Evolutionary conservation across 2,113 vertebrate genomes (phyloP).

Genomic region (Gasterosteus aculeatus): DNA sequence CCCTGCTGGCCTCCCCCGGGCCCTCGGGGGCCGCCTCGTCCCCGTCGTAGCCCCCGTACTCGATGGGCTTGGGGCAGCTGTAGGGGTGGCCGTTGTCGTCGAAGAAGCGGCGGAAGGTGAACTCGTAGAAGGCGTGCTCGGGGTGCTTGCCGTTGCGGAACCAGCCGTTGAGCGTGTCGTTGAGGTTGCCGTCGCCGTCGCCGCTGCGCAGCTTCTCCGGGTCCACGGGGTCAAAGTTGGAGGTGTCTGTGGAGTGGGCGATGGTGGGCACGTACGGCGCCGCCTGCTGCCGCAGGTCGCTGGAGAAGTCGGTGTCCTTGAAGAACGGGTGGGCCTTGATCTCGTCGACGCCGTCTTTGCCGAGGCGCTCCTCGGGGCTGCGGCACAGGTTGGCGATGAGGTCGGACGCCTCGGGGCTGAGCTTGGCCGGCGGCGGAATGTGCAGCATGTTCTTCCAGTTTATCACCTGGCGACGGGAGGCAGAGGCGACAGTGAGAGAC

Average conservation of each 20-base stretch:
- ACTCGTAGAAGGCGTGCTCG: slow-evolving; percentile 98
- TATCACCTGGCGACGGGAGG: slow-evolving; percentile 86
- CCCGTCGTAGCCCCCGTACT: slow-evolving; percentile 86
- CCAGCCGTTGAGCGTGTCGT: slow-evolving; percentile 93
- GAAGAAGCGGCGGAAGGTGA: slow-evolving; percentile 98
- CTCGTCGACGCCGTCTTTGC: slow-evolving; percentile 93
- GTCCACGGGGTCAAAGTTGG: slow-evolving; percentile 98
- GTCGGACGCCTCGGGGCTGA: slow-evolving; percentile 94
- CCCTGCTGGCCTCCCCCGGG: slow-evolving; percentile 80
- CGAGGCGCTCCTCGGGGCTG: slow-evolving; percentile 93
- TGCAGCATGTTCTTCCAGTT: slow-evolving; percentile 96
- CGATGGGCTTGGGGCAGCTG: slow-evolving; percentile 96
- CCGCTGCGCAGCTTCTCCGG: slow-evolving; percentile 96
- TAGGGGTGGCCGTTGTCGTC: slow-evolving; percentile 98
- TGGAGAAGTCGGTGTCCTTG: slow-evolving; percentile 92
- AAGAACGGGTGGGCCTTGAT: slow-evolving; percentile 98
- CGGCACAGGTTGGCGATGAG: slow-evolving; percentile 95
- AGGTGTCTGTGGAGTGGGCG: slow-evolving; percentile 93
- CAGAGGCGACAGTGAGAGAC: background rate
- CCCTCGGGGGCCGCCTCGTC: slow-evolving; percentile 81
- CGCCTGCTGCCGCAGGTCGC: slow-evolving; percentile 89
- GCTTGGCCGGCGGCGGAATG: slow-evolving; percentile 90
- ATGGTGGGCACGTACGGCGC: slow-evolving; percentile 97
- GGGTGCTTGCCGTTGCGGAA: slow-evolving; percentile 97
- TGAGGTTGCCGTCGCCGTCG: slow-evolving; percentile 86